Evolutionary conservation across 2,888 invertebrate species (phyloP).

Genomic region (Cataglyphis altisquamis): DNA sequence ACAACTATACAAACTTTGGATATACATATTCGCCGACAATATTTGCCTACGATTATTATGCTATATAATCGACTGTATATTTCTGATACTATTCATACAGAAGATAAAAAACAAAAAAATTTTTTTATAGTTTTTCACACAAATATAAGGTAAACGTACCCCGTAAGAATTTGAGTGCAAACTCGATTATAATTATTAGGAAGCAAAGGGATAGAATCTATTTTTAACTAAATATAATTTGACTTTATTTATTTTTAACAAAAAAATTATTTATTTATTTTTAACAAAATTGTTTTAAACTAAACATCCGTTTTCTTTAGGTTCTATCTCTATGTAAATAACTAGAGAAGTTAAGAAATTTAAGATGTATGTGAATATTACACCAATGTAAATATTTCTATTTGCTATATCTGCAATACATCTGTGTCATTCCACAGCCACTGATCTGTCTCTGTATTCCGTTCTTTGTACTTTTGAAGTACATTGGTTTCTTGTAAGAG

Average conservation of each 20-base stretch:
- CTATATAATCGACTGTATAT: not conserved
- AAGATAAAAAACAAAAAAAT: not conserved
- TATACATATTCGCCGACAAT: constrained; percentile 10
- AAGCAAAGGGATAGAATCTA: not conserved
- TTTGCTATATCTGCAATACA: constrained; percentile 1
- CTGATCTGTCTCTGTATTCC: not conserved
- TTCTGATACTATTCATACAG: constrained; percentile 8
- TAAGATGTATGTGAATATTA: not conserved
- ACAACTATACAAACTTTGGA: constrained; percentile 69
- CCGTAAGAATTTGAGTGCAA: not conserved
- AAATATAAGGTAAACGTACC: not conserved
- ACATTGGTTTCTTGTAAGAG: not conserved
- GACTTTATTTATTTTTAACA: not conserved
- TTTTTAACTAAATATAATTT: not conserved
- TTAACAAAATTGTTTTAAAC: constrained; percentile 1
- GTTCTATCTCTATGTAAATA: not conserved
- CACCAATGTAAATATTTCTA: not conserved
- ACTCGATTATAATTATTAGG: not conserved
- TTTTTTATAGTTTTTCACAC: not conserved
- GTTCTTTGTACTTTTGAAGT: not conserved
- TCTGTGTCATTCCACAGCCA: constrained; percentile 26
- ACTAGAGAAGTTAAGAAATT: not conserved
- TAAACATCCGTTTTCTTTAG: not conserved
- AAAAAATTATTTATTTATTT: no score
- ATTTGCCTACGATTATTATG: not conserved